Conservation (phyloP, 2,113 vertebrate species). For the Catharus minimus region DNA sequence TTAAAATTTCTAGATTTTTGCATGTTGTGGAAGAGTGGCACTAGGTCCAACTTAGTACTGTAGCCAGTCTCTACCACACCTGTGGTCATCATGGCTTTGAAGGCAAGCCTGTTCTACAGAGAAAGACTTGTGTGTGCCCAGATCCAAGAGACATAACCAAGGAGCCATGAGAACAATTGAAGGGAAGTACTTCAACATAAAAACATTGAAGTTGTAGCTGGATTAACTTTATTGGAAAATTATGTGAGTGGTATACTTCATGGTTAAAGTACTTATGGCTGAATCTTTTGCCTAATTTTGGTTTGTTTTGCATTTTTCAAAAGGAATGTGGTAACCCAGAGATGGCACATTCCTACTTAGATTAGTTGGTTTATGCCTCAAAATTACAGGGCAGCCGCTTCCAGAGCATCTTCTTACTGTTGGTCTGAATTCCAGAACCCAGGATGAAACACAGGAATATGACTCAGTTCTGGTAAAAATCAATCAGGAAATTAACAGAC, state of each 20-base stretch:
- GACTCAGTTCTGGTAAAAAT: constrained; percentile 25
- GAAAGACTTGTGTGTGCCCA: neutral
- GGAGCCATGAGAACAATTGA: neutral
- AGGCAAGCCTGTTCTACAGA: neutral
- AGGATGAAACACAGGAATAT: neutral
- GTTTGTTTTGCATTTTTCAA: neutral
- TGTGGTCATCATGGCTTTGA: accelerated
- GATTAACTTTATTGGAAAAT: neutral
- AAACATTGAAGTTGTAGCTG: neutral
- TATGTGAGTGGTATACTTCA: neutral
- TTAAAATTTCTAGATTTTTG: neutral
- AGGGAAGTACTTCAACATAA: neutral
- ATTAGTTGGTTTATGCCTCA: neutral
- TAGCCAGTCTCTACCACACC: neutral
- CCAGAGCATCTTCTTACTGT: constrained; percentile 1
- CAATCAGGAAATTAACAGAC: constrained; percentile 4
- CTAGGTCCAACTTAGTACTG: neutral
- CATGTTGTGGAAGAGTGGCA: neutral
- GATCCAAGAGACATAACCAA: neutral
- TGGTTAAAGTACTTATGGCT: neutral
- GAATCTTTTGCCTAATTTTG: neutral
- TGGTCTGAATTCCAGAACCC: neutral
- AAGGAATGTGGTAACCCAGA: neutral
- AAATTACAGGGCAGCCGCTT: neutral
- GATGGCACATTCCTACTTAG: neutral